These are phyloP conservation scores for Listronotus oregonensis DNA, from an alignment of 1,140 invertebrate species.

Conservation along the genomic window DNA sequence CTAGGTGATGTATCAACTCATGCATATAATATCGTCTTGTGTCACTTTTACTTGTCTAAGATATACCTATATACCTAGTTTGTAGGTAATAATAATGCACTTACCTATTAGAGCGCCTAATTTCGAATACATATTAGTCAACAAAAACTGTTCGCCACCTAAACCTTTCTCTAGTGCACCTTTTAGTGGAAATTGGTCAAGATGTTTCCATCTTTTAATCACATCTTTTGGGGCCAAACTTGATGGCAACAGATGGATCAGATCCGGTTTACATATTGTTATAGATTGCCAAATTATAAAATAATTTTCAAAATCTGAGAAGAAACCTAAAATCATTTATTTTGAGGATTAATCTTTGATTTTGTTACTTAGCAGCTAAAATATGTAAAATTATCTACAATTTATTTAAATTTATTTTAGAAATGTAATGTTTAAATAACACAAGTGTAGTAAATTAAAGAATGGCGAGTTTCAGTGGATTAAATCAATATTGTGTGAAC, in stretches of 20 bases:
- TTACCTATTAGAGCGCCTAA: constrained; percentile 59
- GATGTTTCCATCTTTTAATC: constrained; percentile 35
- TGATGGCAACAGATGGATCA: constrained; percentile 54
- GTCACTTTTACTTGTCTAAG: background rate
- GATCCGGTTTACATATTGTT: constrained; percentile 59
- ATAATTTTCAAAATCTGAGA: constrained; percentile 59
- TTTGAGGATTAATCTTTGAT: no score
- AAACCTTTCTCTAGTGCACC: constrained; percentile 54
- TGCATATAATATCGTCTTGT: no score
- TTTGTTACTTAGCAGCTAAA: no score
- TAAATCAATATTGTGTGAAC: no score
- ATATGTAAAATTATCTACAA: no score
- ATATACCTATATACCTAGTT: background rate
- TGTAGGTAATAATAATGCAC: constrained; percentile 17
- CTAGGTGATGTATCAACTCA: no score
- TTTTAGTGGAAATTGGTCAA: constrained; percentile 52
- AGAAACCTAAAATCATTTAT: constrained; percentile 48
- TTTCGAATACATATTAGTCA: constrained; percentile 55
- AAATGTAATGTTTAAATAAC: no score
- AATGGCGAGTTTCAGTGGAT: no score
- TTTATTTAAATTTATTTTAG: no score
- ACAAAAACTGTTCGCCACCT: constrained; percentile 57
- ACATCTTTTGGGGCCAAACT: constrained; percentile 39
- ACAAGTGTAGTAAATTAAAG: no score
- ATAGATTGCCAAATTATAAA: constrained; percentile 64